Percentiles rank a stretch among this genome's conserved stretches.
These are phyloP conservation scores for Fragum sueziense DNA, from an alignment of 2,888 invertebrate genomes.

Conservation along the genomic window DNA sequence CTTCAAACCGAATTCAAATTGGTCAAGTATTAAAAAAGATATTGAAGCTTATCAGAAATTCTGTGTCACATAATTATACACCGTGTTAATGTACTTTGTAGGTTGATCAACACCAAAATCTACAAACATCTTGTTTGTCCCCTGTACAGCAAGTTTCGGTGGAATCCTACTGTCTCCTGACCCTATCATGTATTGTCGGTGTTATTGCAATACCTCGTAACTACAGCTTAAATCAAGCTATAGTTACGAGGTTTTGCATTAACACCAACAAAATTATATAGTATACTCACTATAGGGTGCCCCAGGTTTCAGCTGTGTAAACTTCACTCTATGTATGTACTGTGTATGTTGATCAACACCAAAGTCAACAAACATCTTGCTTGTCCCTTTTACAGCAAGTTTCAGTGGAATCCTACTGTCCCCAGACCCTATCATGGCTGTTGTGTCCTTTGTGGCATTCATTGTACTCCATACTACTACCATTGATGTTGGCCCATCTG, in stretches of 20 bases:
- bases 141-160: slow-evolving; percentile 54
- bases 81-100: slow-evolving; percentile 77
- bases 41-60: no score
- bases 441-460: slow-evolving; percentile 63
- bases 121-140: slow-evolving; percentile 73
- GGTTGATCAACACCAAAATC: slow-evolving; percentile 74
- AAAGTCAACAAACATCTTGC: slow-evolving; percentile 75
- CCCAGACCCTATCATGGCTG: slow-evolving; percentile 67
- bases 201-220: no score
- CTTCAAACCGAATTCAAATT: no score
- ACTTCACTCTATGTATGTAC: slow-evolving; percentile 76
- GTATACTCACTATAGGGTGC: slow-evolving; percentile 72
- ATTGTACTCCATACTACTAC: slow-evolving; percentile 78
- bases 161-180: slow-evolving; percentile 8
- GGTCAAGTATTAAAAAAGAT: no score
- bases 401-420: slow-evolving; percentile 17
- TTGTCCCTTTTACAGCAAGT: slow-evolving; percentile 65
- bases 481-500: slow-evolving; percentile 71
- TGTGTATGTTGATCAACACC: slow-evolving; percentile 69
- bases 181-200: no score
- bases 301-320: slow-evolving; percentile 71
- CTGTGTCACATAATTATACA: no score
- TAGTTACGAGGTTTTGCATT: no score
- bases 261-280: neutral
- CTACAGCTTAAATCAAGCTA: no score